Evolutionary conservation across 1,140 invertebrate genomes (phyloP).

Genomic region (Gryllus bimaculatus): DNA sequence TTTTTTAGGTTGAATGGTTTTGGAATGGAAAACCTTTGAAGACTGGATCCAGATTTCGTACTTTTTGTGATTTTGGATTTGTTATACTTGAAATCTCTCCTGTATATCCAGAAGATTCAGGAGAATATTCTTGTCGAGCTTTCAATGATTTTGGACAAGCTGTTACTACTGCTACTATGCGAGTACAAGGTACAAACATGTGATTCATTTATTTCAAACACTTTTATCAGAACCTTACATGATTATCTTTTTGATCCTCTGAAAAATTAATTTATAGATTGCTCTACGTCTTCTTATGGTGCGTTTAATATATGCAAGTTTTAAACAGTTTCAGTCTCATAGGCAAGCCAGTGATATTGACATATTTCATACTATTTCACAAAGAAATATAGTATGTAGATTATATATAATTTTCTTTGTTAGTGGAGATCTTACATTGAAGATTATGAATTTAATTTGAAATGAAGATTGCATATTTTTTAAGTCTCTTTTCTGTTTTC

Average conservation of each 20-base stretch:
- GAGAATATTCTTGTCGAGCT: slow-evolving; percentile 86
- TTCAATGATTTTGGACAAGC: slow-evolving; percentile 86
- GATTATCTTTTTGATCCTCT: background rate
- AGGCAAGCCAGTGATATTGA: no score
- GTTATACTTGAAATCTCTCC: slow-evolving; percentile 89
- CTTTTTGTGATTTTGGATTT: slow-evolving; percentile 92
- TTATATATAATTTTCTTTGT: no score
- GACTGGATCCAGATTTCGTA: slow-evolving; percentile 82
- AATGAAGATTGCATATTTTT: no score
- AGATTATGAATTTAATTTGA: no score
- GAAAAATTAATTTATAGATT: background rate
- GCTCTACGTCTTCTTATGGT: no score
- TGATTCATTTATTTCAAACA: background rate
- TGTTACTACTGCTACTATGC: slow-evolving; percentile 83
- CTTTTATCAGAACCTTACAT: background rate
- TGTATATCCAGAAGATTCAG: slow-evolving; percentile 89
- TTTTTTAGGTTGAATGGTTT: slow-evolving; percentile 78
- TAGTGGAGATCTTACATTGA: no score
- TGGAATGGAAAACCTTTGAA: slow-evolving; percentile 85
- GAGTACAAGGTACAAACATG: slow-evolving; percentile 41
- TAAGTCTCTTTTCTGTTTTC: no score
- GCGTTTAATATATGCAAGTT: no score
- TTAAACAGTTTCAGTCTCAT: no score
- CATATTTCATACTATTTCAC: no score
- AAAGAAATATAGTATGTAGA: no score